phyloP scores from a whole-genome alignment of 2,797 vertebrate genomes.

The Coranthus polyacanthus region DNA sequence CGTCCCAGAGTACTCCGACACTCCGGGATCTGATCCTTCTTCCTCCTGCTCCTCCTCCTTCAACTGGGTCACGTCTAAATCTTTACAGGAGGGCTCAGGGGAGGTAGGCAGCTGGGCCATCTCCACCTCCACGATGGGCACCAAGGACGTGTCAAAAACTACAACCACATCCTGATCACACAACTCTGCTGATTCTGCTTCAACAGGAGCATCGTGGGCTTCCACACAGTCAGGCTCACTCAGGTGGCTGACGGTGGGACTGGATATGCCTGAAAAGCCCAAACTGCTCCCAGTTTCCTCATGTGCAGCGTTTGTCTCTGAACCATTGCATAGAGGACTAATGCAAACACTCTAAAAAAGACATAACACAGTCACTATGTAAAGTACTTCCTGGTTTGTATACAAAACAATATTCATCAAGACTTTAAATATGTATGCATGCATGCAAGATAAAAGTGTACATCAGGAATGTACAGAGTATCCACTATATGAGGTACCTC shows the following conservation, averaged over 20 bases:
- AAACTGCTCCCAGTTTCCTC: constrained; percentile 62
- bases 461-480: constrained; percentile 2
- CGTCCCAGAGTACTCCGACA: constrained; percentile 43
- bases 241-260: constrained; percentile 37
- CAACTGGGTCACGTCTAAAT: constrained; percentile 52
- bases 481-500: constrained; percentile 18
- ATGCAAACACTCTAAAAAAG: constrained; percentile 74
- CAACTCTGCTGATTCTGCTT: constrained; percentile 62
- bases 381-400: constrained; percentile 5
- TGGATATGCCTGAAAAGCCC: constrained; percentile 43
- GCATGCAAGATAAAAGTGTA: constrained; percentile 16
- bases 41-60: constrained; percentile 42
- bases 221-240: constrained; percentile 45
- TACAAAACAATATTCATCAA: background rate
- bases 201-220: constrained; percentile 29
- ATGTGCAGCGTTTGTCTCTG: constrained; percentile 56
- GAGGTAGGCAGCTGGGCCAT: constrained; percentile 55
- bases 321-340: constrained; percentile 63
- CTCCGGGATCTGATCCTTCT: constrained; percentile 46
- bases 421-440: constrained; percentile 28
- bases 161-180: constrained; percentile 57
- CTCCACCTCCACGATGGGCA: constrained; percentile 72
- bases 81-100: constrained; percentile 31
- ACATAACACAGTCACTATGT: constrained; percentile 65
- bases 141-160: constrained; percentile 59